Base-by-base conservation (phyloP, 2,888 invertebrate species). In the Globia sparganii region DNA sequence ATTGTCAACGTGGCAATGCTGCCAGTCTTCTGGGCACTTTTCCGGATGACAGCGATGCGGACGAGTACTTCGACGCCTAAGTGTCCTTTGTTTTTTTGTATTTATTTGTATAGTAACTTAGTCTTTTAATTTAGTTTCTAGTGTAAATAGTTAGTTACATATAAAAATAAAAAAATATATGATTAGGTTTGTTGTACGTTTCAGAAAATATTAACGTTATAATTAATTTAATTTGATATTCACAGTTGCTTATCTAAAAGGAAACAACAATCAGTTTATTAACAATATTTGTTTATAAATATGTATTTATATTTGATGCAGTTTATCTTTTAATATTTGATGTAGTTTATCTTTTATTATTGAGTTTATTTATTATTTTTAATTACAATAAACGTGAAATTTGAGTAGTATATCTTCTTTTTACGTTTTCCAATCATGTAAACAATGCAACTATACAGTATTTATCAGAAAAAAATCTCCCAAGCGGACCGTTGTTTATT, bases 341-440 rank as follows among this genome's bases (percentile, higher is more conserved):
- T n/a, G n/a, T n/a, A n/a, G n/a, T n/a, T n/a, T 15, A 4, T 46
- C 0, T 58, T 37, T 40, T 8, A 15, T 13, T 31, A 18, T 53
- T 28, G n/a, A 15, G n/a, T 59, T 59, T 11, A 25, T 25, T 18
- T 18, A 4, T 21, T 37, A 13, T 40, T 53, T 64, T 61, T 31
- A 6, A 31, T 75, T 75, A 2, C 21, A 34, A 49, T 15, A 5
- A 11, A 13, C 25, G 46, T 25, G 11, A 25, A 49, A 31, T 72
- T 40, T 15, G 31, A 46, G 34, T 43, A 43, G 15, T 28, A 74
- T 21, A 46, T 53, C 49, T n/a, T 53, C n/a, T 43, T 59, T 46
- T 61, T 43, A 76, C 21, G 8, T 75, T 76, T 59, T 76, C 77
- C 65, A 34, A 18, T 9, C 13, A 31, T n/a, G 53, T 66, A 53